A percentile compares a stretch with the other conserved stretches of the same genome.
These are phyloP conservation scores for Chlorops oryzae DNA, from an alignment of 1,140 invertebrate genomes.

Conservation along the genomic window DNA sequence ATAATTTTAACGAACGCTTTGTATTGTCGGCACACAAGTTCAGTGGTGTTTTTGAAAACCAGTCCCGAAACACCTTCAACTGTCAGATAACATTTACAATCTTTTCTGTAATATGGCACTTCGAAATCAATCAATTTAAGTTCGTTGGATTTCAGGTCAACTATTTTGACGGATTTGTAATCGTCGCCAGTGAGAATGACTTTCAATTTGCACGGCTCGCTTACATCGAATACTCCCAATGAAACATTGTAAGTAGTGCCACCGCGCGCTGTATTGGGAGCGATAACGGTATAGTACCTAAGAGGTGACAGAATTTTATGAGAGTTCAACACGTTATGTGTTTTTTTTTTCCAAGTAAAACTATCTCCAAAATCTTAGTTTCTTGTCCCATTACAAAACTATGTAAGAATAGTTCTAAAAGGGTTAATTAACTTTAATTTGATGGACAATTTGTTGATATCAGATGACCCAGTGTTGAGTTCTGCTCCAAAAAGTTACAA, in stretches of 20 bases:
- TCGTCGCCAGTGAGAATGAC: constrained; percentile 67
- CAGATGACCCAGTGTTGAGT: too few relatives aligned
- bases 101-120: constrained; percentile 71
- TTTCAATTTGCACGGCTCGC: constrained; percentile 58
- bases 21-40: constrained; percentile 76
- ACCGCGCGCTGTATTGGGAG: constrained; percentile 73
- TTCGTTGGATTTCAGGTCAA: constrained; percentile 59
- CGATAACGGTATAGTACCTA: constrained; percentile 67
- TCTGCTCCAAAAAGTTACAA: too few relatives aligned
- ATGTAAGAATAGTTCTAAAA: too few relatives aligned
- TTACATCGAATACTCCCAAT: constrained; percentile 59
- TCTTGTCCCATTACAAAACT: too few relatives aligned
- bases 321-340: too few relatives aligned
- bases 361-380: too few relatives aligned
- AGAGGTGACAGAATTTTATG: not conserved
- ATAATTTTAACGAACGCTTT: constrained; percentile 70
- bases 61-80: constrained; percentile 68
- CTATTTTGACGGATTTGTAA: constrained; percentile 62
- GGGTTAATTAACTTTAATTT: too few relatives aligned
- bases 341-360: too few relatives aligned
- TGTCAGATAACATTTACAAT: constrained; percentile 71
- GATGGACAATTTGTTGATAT: too few relatives aligned
- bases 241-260: constrained; percentile 78
- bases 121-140: constrained; percentile 61
- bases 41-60: constrained; percentile 89